Percentiles rank a stretch among this genome's conserved stretches.
These are phyloP conservation scores for Phyllopteryx taeniolatus DNA, from an alignment of 2,113 vertebrate species.

Conservation along the genomic window DNA sequence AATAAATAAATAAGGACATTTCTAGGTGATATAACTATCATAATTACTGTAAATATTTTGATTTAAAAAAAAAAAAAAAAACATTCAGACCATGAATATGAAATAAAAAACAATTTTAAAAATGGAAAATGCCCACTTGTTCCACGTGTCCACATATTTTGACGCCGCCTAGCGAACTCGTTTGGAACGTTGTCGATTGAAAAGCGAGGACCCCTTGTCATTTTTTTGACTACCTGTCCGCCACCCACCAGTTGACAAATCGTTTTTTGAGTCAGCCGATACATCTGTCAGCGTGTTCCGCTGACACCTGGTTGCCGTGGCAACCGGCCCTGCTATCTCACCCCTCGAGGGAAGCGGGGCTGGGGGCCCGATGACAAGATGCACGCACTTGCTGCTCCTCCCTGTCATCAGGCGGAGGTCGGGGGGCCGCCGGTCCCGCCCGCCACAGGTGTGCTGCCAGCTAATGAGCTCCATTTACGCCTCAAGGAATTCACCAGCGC, in stretches of 20 bases:
- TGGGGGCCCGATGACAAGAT: slow-evolving; percentile 12
- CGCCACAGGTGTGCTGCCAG: background rate
- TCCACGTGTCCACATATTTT: too few relatives aligned
- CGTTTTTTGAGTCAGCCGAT: background rate
- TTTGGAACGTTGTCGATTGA: background rate
- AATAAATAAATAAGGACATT: too few relatives aligned
- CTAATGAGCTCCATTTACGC: too few relatives aligned
- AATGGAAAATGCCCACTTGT: too few relatives aligned
- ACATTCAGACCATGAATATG: too few relatives aligned
- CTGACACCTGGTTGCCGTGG: slow-evolving; percentile 51
- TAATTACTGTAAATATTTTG: too few relatives aligned
- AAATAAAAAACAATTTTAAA: slow-evolving; percentile 8
- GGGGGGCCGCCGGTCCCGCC: slow-evolving; percentile 47
- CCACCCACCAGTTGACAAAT: too few relatives aligned
- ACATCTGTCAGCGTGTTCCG: slow-evolving; percentile 5
- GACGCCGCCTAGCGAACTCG: background rate
- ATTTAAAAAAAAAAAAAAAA: too few relatives aligned
- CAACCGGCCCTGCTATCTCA: slow-evolving; percentile 19
- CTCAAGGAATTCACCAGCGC: slow-evolving; percentile 46
- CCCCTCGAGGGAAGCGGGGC: background rate
- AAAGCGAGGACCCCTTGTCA: too few relatives aligned
- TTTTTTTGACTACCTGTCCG: too few relatives aligned
- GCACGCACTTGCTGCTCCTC: slow-evolving; percentile 1
- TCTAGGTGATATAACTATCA: too few relatives aligned
- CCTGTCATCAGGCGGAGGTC: slow-evolving; percentile 64